phyloP scores from a whole-genome alignment of 23 tunicate species.

The Oikopleura vanhoeffeni region DNA sequence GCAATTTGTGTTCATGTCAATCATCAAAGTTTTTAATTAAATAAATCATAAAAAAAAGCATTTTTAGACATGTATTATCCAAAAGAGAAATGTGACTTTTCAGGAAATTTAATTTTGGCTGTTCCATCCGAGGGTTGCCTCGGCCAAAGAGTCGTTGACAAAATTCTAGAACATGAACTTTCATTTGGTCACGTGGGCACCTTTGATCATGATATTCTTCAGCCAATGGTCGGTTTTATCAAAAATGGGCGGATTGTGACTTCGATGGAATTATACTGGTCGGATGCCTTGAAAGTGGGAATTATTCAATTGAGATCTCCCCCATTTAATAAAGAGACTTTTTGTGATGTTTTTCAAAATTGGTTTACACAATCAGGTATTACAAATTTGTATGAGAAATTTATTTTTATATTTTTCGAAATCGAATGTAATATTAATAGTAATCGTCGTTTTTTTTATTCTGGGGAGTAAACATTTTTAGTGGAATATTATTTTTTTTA shows the following conservation, averaged over 20 bases:
- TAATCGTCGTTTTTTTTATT: too few relatives aligned
- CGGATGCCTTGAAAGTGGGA: not conserved
- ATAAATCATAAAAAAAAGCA: not conserved
- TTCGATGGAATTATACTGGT: not conserved
- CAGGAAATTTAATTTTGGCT: not conserved
- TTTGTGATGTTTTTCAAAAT: not conserved
- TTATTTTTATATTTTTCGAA: too few relatives aligned
- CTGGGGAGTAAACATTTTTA: too few relatives aligned
- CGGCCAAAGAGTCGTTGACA: not conserved
- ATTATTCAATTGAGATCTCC: not conserved
- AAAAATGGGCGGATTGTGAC: conserved; percentile 5
- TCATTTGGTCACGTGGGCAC: not conserved
- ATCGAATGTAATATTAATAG: too few relatives aligned
- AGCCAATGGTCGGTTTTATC: not conserved
- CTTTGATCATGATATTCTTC: not conserved
- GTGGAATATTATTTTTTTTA: too few relatives aligned
- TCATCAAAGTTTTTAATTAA: not conserved
- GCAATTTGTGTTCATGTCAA: too few relatives aligned
- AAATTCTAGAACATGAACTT: not conserved
- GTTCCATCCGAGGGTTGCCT: conserved; percentile 4
- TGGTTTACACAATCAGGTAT: not conserved
- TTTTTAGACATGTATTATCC: not conserved
- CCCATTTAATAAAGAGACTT: not conserved
- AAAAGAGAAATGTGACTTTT: not conserved
- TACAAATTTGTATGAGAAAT: too few relatives aligned